These are phyloP conservation scores for Musca domestica DNA, from an alignment of 1,140 invertebrate genomes.

Conservation along the genomic window DNA sequence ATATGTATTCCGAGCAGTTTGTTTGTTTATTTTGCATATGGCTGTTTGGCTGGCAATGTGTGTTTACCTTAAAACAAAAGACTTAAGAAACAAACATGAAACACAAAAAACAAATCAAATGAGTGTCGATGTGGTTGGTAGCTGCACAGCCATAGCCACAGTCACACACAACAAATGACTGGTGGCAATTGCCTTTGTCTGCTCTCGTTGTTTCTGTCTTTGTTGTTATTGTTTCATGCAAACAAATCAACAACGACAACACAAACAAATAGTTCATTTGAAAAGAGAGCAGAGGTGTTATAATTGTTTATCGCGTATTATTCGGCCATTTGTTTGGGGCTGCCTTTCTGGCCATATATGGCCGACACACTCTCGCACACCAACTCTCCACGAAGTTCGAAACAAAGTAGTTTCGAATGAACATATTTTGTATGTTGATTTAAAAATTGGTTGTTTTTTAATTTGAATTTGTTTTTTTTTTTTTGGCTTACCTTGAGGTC, in stretches of 20 bases:
- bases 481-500: conserved; percentile 10
- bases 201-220: too few species aligned
- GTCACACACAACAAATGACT: too few species aligned
- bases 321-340: neutral
- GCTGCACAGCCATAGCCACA: too few species aligned
- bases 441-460: neutral
- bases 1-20: neutral
- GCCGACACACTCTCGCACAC: neutral
- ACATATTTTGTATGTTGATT: neutral
- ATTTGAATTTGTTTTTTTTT: neutral
- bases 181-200: neutral
- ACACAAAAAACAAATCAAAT: too few species aligned
- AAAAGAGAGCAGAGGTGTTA: conserved; percentile 17
- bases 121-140: too few species aligned
- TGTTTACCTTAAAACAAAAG: conserved; percentile 33
- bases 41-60: neutral
- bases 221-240: neutral
- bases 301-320: conserved; percentile 8
- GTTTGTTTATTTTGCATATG: neutral
- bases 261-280: neutral
- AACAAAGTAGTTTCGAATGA: too few species aligned
- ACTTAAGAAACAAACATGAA: conserved; percentile 39
- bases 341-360: neutral
- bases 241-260: too few species aligned
- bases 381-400: too few species aligned